These are phyloP conservation scores for Thumatha senex DNA, from an alignment of 2,888 invertebrate species.

Conservation along the genomic window DNA sequence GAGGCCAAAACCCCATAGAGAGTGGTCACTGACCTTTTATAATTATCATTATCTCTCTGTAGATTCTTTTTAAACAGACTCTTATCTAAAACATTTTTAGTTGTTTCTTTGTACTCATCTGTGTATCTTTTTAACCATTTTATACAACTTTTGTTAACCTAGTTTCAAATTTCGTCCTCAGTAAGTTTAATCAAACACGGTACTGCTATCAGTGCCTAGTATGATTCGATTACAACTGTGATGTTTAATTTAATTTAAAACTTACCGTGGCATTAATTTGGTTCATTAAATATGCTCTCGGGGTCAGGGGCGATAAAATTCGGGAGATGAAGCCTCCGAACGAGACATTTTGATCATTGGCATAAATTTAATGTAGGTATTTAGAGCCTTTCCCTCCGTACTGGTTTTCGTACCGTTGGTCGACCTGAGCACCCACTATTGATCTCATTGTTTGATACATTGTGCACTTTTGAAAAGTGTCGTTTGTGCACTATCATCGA, in stretches of 20 bases:
- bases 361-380: conserved; percentile 52
- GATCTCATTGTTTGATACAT: conserved; percentile 71
- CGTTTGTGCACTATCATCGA: conserved; percentile 50
- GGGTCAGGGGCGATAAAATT: conserved; percentile 36
- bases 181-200: too few relatives aligned
- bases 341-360: conserved; percentile 53
- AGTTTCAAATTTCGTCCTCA: too few relatives aligned
- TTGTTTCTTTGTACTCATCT: too few relatives aligned
- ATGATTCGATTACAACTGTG: background rate
- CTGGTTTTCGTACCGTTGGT: conserved; percentile 75
- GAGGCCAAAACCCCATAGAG: too few relatives aligned
- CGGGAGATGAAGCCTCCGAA: conserved; percentile 34
- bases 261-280: conserved; percentile 10
- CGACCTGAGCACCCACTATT: conserved; percentile 60
- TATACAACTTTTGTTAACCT: too few relatives aligned
- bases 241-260: background rate
- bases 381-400: conserved; percentile 49
- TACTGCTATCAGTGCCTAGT: background rate
- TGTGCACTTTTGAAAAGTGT: conserved; percentile 73
- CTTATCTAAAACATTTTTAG: too few relatives aligned
- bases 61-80: too few relatives aligned
- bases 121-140: too few relatives aligned
- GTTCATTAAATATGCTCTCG: conserved; percentile 18
- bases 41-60: too few relatives aligned
- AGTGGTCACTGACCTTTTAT: too few relatives aligned